Percentiles rank a stretch among this genome's conserved stretches.
Evolutionary conservation across 2,113 vertebrate genomes (phyloP).

Genomic region (Budorcas taxicolor): DNA sequence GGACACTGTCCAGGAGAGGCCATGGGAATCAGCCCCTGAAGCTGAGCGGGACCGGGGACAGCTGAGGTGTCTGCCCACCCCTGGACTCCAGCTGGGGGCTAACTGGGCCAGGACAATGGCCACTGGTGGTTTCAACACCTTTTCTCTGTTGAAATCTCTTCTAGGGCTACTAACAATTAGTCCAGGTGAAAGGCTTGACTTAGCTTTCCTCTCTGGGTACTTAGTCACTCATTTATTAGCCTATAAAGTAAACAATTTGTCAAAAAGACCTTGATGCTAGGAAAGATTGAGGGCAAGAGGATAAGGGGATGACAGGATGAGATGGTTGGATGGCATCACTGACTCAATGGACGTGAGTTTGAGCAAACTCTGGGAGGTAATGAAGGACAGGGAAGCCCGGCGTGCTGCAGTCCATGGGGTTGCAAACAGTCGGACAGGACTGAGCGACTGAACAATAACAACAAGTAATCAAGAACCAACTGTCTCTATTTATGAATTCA

Average conservation of each 20-base stretch:
- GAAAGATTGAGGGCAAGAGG: not conserved
- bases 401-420: not conserved
- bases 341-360: not conserved
- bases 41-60: accelerated
- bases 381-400: not conserved
- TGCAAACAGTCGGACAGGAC: not conserved
- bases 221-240: not conserved
- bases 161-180: not conserved
- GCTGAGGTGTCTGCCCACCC: accelerated
- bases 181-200: not conserved
- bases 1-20: not conserved
- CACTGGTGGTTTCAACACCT: not conserved
- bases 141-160: not conserved
- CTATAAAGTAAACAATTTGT: not conserved
- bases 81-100: not conserved
- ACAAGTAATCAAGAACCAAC: not conserved
- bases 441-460: not conserved
- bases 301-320: not conserved
- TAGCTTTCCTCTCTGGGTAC: not conserved
- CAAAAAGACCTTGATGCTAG: not conserved
- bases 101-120: not conserved
- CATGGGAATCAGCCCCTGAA: not conserved
- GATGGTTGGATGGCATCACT: not conserved
- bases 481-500: not conserved
- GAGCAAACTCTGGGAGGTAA: not conserved